These are phyloP conservation scores for Zaprionus bogoriensis DNA, from an alignment of 2,888 invertebrate genomes.

Conservation along the genomic window DNA sequence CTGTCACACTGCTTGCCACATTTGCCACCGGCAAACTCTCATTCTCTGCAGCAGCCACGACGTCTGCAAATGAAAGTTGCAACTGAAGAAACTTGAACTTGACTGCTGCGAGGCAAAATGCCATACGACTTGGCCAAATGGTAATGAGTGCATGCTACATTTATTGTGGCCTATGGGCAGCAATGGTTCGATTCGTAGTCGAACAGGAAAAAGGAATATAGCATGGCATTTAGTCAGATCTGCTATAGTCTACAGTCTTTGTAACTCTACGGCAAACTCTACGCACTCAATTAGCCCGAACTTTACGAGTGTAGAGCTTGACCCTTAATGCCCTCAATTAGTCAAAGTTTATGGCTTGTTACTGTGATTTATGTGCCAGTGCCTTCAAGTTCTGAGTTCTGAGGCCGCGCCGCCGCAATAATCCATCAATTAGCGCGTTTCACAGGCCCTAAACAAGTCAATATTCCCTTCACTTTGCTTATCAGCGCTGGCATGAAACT, in stretches of 20 bases:
- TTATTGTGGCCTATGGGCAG: too few relatives aligned
- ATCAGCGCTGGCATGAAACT: constrained; percentile 14
- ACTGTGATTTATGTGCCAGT: constrained; percentile 48
- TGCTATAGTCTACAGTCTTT: not conserved
- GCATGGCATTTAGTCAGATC: not conserved
- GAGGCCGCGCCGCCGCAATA: constrained; percentile 1
- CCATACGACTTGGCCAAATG: not conserved
- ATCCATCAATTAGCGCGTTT: constrained; percentile 27
- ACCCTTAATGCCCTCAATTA: constrained; percentile 37
- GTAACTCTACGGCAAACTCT: not conserved
- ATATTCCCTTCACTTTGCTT: constrained; percentile 9
- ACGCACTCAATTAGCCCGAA: not conserved
- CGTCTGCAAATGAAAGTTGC: constrained; percentile 36
- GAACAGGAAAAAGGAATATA: too few relatives aligned
- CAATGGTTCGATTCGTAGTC: too few relatives aligned
- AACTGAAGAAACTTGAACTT: constrained; percentile 6
- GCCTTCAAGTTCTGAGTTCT: constrained; percentile 22
- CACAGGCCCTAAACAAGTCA: constrained; percentile 7
- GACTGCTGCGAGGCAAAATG: constrained; percentile 23
- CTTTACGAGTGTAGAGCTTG: not conserved
- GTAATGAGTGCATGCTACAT: too few relatives aligned
- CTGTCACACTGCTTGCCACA: constrained; percentile 41
- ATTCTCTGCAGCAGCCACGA: constrained; percentile 22
- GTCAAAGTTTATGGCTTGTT: constrained; percentile 31
- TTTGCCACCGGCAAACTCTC: constrained; percentile 28